Base-by-base conservation (phyloP, 2,888 invertebrate species). In the Mamestra brassicae region DNA sequence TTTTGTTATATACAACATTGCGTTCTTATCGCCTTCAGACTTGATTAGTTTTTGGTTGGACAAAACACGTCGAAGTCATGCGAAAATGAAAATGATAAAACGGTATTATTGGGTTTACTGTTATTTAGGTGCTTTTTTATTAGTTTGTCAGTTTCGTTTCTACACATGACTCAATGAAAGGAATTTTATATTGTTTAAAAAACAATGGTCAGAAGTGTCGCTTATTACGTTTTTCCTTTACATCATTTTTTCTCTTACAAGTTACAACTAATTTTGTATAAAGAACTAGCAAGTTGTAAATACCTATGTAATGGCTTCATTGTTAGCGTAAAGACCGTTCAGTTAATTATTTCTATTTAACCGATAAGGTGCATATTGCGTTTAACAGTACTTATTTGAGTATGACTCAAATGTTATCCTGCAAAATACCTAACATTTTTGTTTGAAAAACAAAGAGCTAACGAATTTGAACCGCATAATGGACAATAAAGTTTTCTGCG, bases 291-390 rank as follows among this genome's bases (percentile, higher is more conserved):
- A 11, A 26, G 50, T 45, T 47, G 26, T 52, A 47, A 47, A 66
- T 61, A 58, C 11, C 4, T 34, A n/a, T 57, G 17, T 62, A 68
- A 64, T 50, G 17, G 26, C n/a, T 69, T 58, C 34, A 66, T 58
- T 79, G 57, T 38, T 47, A 47, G 45, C 6, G 45, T 54, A 5
- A 15, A 54, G 36, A 52, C 11, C 17, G 52, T 38, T 63, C 34
- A 62, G 38, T 38, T n/a, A 52, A 61, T 78, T 74, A 68, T 74
- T 78, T 79, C 0, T 75, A 66, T 66, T 79, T 70, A 52, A 75
- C 62, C 62, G 65, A 63, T 75, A 79, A 79, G 52, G 45, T 38
- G 17, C 57, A 36, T 52, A 36, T 60, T 67, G 78, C 42, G 8
- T 26, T 0, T 13, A 62, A 69, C 69, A 69, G n/a, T 34, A 62